phyloP scores from a whole-genome alignment of 2,888 invertebrate species.

The Caprella mutica region DNA sequence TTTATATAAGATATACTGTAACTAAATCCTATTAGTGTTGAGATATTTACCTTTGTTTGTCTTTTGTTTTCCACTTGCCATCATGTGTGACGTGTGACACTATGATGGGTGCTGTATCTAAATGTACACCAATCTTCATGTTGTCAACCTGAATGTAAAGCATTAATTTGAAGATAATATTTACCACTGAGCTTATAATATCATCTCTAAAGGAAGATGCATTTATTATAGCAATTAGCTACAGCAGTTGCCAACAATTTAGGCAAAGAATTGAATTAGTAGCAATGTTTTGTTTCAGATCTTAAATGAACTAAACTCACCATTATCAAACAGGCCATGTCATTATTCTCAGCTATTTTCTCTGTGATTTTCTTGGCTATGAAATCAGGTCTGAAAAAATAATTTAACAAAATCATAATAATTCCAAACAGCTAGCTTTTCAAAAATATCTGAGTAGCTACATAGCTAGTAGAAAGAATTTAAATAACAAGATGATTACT shows the following conservation, averaged over 20 bases:
- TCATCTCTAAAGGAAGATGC: no score
- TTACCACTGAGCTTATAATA: no score
- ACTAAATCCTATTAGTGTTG: no score
- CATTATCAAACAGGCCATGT: conserved; percentile 64
- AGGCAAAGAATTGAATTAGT: not conserved
- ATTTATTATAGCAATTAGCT: no score
- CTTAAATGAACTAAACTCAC: conserved; percentile 50
- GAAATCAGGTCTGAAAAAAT: conserved; percentile 47
- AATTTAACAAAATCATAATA: no score
- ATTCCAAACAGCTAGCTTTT: not conserved
- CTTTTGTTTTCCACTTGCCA: conserved; percentile 61
- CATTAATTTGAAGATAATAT: no score
- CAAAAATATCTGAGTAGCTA: no score
- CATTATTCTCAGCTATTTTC: conserved; percentile 71
- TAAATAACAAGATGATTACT: not conserved
- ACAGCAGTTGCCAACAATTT: not conserved
- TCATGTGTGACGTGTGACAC: conserved; percentile 55
- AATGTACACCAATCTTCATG: conserved; percentile 54
- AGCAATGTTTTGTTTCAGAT: not conserved
- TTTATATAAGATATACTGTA: no score
- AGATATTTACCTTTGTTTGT: conserved; percentile 45
- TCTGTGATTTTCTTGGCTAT: conserved; percentile 62
- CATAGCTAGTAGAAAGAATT: not conserved
- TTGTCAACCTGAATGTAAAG: conserved; percentile 74
- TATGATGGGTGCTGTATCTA: conserved; percentile 58